Evolutionary conservation across 2,888 invertebrate genomes (phyloP), one percentile per base, ranked within the genome.

Genomic region (Xestoiulus laeticollis): DNA sequence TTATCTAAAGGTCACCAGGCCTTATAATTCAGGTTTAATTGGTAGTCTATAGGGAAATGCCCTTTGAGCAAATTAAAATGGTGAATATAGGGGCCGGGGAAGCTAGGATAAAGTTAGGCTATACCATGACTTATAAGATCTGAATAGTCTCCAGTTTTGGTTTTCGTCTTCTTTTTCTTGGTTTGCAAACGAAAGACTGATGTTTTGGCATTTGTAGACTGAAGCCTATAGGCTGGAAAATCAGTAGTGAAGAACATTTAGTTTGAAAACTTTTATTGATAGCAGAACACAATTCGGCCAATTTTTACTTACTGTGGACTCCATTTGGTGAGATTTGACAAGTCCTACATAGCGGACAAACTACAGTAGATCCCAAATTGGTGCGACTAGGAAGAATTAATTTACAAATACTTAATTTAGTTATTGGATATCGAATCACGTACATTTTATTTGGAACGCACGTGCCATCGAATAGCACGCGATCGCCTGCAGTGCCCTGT

Each of bases 101-200:
- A n/a, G n/a, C n/a, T n/a, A n/a, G n/a, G n/a, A n/a, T n/a, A n/a
- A n/a, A n/a, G n/a, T n/a, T n/a, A n/a, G n/a, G n/a, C n/a, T n/a
- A 2, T 85, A 85, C 85, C 85, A 22, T 38, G 14, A 44, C n/a
- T n/a, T n/a, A 85, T 85, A 26, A 85, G n/a, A n/a, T 85, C 85
- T 1, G 85, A 85, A 85, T 43, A 38, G 10, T 38, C 22, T 10
- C 19, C 85, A 14, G 10, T 44, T 14, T 85, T 38, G n/a, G 10
- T 26, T 26, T 38, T 85, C 38, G 33, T n/a, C 85, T 84, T 83
- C 30, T 22, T 33, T 84, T 84, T 85, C 0, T 6, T 38, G 12
- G 26, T n/a, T 19, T n/a, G 84, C n/a, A 5, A 10, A 32, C 43
- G 38, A n/a, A 85, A n/a, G 22, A 44, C 12, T 0, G 43, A n/a